A percentile compares a stretch with the other conserved stretches of the same genome.
These are phyloP conservation scores for Rhadinocentrus ornatus DNA, from an alignment of 2,797 vertebrate genomes.

Conservation along the genomic window DNA sequence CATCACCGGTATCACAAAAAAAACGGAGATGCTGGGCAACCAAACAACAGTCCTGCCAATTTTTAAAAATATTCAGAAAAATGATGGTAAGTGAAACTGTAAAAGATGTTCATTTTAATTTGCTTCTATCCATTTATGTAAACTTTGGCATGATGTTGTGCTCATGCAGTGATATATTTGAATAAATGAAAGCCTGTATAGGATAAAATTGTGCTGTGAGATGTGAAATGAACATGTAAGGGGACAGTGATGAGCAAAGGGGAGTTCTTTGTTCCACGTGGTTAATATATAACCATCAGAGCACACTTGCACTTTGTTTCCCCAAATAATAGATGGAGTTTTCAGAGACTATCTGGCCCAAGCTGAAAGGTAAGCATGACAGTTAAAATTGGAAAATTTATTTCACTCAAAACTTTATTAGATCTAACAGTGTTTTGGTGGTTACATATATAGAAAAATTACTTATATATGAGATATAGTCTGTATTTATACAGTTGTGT, in stretches of 20 bases:
- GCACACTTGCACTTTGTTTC: conserved; percentile 86
- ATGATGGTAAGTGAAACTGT: not conserved
- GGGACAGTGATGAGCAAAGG: not conserved
- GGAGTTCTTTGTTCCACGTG: conserved; percentile 7
- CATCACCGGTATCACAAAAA: not conserved
- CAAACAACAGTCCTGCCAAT: not conserved
- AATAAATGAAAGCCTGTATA: not conserved
- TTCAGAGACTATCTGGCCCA: conserved; percentile 44
- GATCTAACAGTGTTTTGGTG: not conserved
- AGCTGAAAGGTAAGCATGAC: conserved; percentile 72
- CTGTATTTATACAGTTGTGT: not conserved
- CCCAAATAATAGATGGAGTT: conserved; percentile 73
- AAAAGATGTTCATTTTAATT: not conserved
- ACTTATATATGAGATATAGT: not conserved
- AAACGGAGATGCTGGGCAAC: not conserved
- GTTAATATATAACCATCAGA: conserved; percentile 84
- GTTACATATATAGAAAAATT: not conserved
- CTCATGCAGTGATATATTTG: not conserved
- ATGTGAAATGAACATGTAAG: not conserved
- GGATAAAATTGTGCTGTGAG: not conserved
- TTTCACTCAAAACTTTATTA: not conserved
- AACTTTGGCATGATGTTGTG: not conserved
- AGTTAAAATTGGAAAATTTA: not conserved
- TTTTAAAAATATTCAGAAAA: not conserved
- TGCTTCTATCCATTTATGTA: not conserved